Percentiles rank a stretch among this genome's conserved stretches.
These are phyloP conservation scores for Apostichopus japonicus DNA, from an alignment of 35 echinoderm and acorn worm species.

Conservation along the genomic window DNA sequence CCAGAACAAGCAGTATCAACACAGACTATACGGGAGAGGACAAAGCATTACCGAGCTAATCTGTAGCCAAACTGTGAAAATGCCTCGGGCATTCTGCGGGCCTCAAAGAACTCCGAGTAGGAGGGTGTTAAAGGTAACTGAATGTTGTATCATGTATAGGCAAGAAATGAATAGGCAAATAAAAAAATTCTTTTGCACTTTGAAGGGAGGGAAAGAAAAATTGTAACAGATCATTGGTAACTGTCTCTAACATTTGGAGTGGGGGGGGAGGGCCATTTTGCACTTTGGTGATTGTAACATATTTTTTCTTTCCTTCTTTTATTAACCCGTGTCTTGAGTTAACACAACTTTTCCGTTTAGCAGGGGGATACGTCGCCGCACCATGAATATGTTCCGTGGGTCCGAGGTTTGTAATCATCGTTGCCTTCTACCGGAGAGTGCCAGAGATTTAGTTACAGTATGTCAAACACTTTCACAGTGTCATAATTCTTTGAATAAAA, in stretches of 20 bases:
- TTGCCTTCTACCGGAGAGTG: not conserved
- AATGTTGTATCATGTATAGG: slow-evolving; percentile 1
- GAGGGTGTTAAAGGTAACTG: not conserved
- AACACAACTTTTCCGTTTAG: too few species aligned
- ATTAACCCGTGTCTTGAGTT: too few species aligned
- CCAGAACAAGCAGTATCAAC: not conserved
- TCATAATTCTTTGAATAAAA: not conserved
- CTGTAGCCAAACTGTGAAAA: slow-evolving; percentile 35
- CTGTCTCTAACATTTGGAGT: not conserved
- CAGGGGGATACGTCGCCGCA: too few species aligned
- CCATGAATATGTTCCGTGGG: too few species aligned
- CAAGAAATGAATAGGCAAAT: not conserved
- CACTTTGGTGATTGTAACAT: too few species aligned
- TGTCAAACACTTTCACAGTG: slow-evolving; percentile 1
- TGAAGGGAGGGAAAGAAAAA: not conserved
- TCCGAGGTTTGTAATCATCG: too few species aligned
- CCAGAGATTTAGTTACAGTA: not conserved
- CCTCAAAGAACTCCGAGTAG: not conserved
- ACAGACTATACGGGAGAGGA: not conserved
- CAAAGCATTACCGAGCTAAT: slow-evolving; percentile 25
- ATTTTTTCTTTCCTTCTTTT: too few species aligned
- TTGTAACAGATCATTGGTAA: not conserved
- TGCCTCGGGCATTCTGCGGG: slow-evolving; percentile 1
- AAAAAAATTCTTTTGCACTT: not conserved
- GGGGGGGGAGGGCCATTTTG: too few species aligned